These are phyloP conservation scores for Delphinapterus leucas DNA, from an alignment of 2,113 vertebrate genomes.

Conservation along the genomic window DNA sequence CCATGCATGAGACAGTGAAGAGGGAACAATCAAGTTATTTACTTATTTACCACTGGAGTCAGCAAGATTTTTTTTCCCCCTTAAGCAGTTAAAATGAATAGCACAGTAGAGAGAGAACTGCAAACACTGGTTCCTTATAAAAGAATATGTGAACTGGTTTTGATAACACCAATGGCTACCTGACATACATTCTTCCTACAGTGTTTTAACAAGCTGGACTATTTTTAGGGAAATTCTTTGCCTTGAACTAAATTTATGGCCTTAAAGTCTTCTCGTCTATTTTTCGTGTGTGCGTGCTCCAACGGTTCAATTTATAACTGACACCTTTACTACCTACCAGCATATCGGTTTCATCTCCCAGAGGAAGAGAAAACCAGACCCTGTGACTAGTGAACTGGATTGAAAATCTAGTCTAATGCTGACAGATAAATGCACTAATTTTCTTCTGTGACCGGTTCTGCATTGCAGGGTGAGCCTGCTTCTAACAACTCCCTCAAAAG, in stretches of 20 bases:
- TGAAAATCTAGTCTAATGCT: slow-evolving; percentile 98
- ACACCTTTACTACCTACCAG: slow-evolving; percentile 92
- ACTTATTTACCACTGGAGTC: neutral
- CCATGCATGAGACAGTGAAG: no score
- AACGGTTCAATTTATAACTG: slow-evolving; percentile 94
- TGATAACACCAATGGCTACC: slow-evolving; percentile 55
- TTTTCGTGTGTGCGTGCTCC: slow-evolving; percentile 86
- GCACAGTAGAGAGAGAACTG: slow-evolving; percentile 9
- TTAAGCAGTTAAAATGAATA: slow-evolving; percentile 36
- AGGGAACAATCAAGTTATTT: neutral
- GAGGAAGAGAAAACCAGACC: slow-evolving; percentile 90
- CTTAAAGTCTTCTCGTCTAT: slow-evolving; percentile 81
- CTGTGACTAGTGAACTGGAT: slow-evolving; percentile 91
- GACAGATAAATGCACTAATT: slow-evolving; percentile 99
- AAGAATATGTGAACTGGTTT: slow-evolving; percentile 56
- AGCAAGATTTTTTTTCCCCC: neutral
- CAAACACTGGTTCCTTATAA: slow-evolving; percentile 35
- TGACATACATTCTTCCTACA: slow-evolving; percentile 69
- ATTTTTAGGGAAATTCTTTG: slow-evolving; percentile 77
- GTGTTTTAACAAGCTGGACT: slow-evolving; percentile 73
- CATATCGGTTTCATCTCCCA: slow-evolving; percentile 91
- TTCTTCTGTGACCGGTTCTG: slow-evolving; percentile 93
- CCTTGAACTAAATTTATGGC: slow-evolving; percentile 71
- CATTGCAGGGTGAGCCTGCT: slow-evolving; percentile 89
- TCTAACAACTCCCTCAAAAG: slow-evolving; percentile 88